Conservation (phyloP, 1,140 invertebrate genomes). For the Drosophila repletoides region DNA sequence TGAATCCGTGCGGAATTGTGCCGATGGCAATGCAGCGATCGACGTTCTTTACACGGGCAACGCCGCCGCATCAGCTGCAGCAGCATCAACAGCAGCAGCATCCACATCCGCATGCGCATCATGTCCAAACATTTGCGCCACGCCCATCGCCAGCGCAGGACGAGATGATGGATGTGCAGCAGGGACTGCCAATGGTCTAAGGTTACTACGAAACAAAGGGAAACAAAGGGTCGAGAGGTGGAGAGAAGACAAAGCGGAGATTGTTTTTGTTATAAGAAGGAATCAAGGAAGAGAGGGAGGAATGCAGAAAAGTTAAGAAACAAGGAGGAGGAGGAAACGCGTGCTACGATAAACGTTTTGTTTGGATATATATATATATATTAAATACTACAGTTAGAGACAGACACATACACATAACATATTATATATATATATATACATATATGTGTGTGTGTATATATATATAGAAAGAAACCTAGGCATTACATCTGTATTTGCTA, state of each 20-base stretch:
- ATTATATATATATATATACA: constrained; percentile 31
- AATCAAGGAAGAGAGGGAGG: not conserved
- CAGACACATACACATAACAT: constrained; percentile 47
- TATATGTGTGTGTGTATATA: constrained; percentile 43
- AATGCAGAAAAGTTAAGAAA: not conserved
- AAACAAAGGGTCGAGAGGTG: constrained; percentile 12
- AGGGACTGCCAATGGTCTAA: constrained; percentile 76
- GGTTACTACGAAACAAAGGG: constrained; percentile 53
- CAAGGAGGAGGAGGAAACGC: constrained; percentile 1
- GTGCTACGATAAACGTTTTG: constrained; percentile 53
- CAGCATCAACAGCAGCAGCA: constrained; percentile 46
- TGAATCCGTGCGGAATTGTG: constrained; percentile 38
- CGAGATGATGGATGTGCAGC: constrained; percentile 82
- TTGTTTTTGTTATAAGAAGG: constrained; percentile 67
- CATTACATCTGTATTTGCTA: too few relatives aligned
- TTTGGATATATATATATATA: constrained; percentile 68
- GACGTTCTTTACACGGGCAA: constrained; percentile 47
- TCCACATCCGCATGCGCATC: constrained; percentile 66
- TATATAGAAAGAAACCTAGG: too few relatives aligned
- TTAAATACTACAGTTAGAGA: constrained; percentile 66
- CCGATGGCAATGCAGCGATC: constrained; percentile 54
- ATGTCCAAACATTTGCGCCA: constrained; percentile 76
- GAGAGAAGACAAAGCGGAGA: constrained; percentile 1
- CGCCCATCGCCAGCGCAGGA: constrained; percentile 81
- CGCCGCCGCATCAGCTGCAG: constrained; percentile 56